Percentiles rank a stretch among this genome's conserved stretches.
These are phyloP conservation scores for Acanthurus leucopareius DNA, from an alignment of 2,797 vertebrate species.

Conservation along the genomic window DNA sequence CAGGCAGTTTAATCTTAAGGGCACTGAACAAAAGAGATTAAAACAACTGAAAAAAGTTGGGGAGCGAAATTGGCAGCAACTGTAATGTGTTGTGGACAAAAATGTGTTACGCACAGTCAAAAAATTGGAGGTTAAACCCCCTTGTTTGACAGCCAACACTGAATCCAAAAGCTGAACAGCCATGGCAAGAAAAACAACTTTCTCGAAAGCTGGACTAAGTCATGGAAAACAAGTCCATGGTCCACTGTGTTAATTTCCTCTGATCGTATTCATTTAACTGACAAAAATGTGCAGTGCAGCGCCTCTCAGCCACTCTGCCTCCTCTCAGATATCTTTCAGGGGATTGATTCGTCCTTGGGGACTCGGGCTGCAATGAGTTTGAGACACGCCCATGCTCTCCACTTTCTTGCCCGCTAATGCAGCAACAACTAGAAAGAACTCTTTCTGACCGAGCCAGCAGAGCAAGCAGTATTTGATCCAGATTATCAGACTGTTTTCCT, in stretches of 20 bases:
- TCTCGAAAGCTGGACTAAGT: background rate
- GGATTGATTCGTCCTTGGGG: constrained; percentile 68
- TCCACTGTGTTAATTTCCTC: constrained; percentile 8
- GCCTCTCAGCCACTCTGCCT: constrained; percentile 39
- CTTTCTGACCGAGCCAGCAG: background rate
- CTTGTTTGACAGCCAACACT: background rate
- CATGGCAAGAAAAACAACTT: background rate
- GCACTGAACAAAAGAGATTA: constrained; percentile 21
- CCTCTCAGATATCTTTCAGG: constrained; percentile 69
- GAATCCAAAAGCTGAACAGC: constrained; percentile 1
- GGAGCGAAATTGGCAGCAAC: no score
- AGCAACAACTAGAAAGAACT: constrained; percentile 34
- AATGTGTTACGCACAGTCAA: background rate
- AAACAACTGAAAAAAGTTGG: background rate
- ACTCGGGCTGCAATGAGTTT: constrained; percentile 45
- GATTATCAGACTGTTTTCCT: constrained; percentile 37
- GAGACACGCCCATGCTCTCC: constrained; percentile 53
- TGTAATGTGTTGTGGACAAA: background rate
- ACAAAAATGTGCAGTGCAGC: constrained; percentile 16
- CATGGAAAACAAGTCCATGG: constrained; percentile 10
- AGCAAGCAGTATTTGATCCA: constrained; percentile 5
- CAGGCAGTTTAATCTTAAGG: background rate
- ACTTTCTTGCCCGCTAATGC: constrained; percentile 37
- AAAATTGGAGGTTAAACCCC: background rate
- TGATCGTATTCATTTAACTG: background rate